A percentile compares a stretch with the other conserved stretches of the same genome.
Conservation (phyloP, 2,113 vertebrate species). For the Gopherus evgoodei region DNA sequence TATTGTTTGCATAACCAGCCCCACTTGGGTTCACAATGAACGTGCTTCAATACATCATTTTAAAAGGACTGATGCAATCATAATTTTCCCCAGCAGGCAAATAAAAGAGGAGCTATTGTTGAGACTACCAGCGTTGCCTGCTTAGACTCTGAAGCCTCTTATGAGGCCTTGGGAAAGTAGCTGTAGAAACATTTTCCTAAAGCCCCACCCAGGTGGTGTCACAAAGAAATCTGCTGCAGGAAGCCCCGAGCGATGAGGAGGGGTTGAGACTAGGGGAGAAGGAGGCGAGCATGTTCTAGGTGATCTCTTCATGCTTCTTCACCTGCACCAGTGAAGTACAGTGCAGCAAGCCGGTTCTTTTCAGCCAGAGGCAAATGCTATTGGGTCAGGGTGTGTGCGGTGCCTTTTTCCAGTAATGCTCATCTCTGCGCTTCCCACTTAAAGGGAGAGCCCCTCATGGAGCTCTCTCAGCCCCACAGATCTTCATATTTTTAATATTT, state of each 20-base stretch:
- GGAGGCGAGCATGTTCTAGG: neutral
- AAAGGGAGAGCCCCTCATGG: neutral
- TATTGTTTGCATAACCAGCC: neutral
- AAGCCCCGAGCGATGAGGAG: neutral
- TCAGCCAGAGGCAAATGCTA: neutral
- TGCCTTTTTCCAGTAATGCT: neutral
- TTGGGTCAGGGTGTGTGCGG: neutral
- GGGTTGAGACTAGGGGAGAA: neutral
- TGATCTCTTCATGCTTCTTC: neutral
- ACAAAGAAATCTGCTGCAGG: neutral
- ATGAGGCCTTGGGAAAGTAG: neutral
- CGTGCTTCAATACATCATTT: neutral
- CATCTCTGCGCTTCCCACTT: neutral
- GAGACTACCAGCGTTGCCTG: neutral
- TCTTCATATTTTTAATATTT: neutral
- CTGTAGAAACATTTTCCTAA: conserved; percentile 13
- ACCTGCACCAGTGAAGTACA: neutral
- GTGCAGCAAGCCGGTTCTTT: accelerated
- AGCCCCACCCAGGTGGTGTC: neutral
- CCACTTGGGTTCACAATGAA: neutral
- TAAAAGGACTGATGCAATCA: neutral
- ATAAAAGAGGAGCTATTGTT: conserved; percentile 24
- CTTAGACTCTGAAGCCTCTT: neutral
- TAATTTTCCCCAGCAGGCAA: conserved; percentile 7
- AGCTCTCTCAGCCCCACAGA: neutral